Conservation (phyloP, 2,113 vertebrate genomes). For the Furnarius figulus region DNA sequence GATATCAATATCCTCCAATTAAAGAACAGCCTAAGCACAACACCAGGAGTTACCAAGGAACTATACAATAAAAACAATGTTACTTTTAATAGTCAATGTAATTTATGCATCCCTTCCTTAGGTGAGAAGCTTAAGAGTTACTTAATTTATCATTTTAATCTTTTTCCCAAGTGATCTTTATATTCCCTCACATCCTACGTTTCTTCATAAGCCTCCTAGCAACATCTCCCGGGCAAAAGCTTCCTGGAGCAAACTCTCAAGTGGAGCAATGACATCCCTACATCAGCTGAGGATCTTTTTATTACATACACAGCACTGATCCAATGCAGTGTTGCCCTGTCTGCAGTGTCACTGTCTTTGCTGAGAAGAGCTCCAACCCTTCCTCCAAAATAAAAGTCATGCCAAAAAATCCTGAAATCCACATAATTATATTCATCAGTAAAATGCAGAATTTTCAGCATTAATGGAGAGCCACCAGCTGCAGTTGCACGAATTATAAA, state of each 20-base stretch:
- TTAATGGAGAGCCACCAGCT: background rate
- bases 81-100: background rate
- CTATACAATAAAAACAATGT: background rate
- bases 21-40: background rate
- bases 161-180: background rate
- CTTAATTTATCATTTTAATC: background rate
- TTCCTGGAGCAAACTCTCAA: background rate
- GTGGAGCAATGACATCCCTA: background rate
- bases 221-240: background rate
- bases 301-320: background rate
- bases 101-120: background rate
- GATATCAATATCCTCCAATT: background rate
- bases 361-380: background rate
- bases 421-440: background rate
- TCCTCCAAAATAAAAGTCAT: background rate
- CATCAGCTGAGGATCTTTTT: background rate
- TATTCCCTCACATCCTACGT: background rate
- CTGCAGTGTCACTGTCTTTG: background rate
- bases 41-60: background rate
- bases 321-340: background rate
- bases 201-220: constrained; percentile 13
- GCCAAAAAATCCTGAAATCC: background rate
- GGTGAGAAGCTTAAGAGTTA: background rate
- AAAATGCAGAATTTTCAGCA: background rate
- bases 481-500: background rate